Evolutionary conservation across 53 echinoderm and acorn worm genomes (phyloP).

Genomic region (Astropecten irregularis): DNA sequence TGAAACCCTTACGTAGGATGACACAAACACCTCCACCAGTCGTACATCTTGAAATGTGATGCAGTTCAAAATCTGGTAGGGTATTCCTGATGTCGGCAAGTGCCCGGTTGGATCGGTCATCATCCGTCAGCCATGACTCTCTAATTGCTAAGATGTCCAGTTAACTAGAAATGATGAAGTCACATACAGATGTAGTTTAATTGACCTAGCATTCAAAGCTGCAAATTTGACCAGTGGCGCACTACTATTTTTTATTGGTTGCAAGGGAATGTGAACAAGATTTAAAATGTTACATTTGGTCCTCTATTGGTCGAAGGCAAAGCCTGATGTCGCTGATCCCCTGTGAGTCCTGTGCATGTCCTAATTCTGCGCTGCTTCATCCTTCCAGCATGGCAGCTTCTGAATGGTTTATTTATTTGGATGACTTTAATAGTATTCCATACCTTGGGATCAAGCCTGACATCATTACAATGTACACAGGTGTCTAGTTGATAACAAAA

Average conservation of each 20-base stretch:
- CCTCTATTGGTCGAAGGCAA: background rate
- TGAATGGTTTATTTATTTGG: background rate
- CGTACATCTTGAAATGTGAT: conserved; percentile 1
- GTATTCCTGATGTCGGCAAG: conserved; percentile 37
- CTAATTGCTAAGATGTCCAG: conserved; percentile 40
- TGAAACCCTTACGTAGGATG: conserved; percentile 26
- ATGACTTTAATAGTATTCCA: background rate
- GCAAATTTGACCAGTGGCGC: background rate
- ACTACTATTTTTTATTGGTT: background rate
- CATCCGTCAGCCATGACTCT: conserved; percentile 35
- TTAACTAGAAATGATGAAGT: background rate
- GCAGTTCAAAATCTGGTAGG: conserved; percentile 13
- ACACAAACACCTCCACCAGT: conserved; percentile 39
- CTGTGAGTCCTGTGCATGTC: background rate
- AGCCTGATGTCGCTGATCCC: too few relatives aligned
- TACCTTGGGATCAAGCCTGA: background rate
- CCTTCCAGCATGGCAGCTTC: background rate
- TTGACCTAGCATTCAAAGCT: background rate
- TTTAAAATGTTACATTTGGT: background rate
- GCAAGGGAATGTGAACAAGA: background rate
- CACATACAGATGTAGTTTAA: background rate
- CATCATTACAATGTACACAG: background rate
- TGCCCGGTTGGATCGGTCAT: conserved; percentile 23
- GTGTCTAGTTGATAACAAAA: background rate
- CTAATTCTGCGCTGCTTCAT: background rate